Base-by-base conservation (phyloP, 2,888 invertebrate species). In the Nemurella pictetii region DNA sequence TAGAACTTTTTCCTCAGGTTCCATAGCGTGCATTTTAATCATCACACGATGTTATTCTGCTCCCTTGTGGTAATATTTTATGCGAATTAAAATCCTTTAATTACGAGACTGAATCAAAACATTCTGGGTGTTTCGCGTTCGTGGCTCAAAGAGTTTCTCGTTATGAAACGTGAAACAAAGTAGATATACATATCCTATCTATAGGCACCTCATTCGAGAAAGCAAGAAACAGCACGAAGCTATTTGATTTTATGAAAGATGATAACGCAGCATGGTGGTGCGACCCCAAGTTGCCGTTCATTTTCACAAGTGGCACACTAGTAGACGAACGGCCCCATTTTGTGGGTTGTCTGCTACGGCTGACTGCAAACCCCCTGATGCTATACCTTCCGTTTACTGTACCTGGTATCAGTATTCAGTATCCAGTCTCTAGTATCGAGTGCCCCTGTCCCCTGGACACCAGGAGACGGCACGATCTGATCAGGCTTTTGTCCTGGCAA, bases 61-160 rank as follows among this genome's bases (percentile, higher is more conserved):
- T 55, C 55, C 55, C 55, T 55, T 3, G 75, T 75, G 75, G 80
- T 35, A 0, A 81, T 81, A 81, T 81, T 81, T 81, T 81, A 81
- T 81, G 35, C 35, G 80, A 81, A 30, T 81, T 81, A 30, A 81
- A 81, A 81, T 32, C 30, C 80, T 35, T 81, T 81, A 81, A 81
- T 81, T 30, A 81, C n/a, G 80, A 35, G 36, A 30, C 32, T 20
- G 80, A 81, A 81, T 81, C 80, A 81, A 81, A 81, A 81, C 80
- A 35, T 35, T 81, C 80, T 81, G 80, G 80, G 26, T 35, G 35
- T 35, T 81, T 81, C 80, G 3, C 26, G 27, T 27, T 75, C 12
- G 25, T 15, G 0, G 26, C 75, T 75, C 75, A 25, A 75, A 75
- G 26, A 75, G 75, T 28, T 75, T 25, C 75, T 25, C 75, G 7